Evolutionary conservation across 64 coral and sea anemone genomes (phyloP).

Genomic region (Montipora sp.): DNA sequence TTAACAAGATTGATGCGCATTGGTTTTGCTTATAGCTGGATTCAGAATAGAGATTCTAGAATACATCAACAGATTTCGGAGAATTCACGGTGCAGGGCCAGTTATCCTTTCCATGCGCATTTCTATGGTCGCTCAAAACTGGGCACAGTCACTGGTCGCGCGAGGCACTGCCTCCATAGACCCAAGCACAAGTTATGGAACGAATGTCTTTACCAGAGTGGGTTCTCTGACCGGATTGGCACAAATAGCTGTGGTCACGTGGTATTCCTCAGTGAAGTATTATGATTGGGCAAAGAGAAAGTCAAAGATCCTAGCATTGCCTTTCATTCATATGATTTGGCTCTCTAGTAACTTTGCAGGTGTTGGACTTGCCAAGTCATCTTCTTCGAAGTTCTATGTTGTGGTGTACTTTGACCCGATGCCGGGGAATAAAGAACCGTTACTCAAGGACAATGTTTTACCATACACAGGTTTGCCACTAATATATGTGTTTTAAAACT

Average conservation of each 20-base stretch:
- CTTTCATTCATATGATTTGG: conserved; percentile 82
- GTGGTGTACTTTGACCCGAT: conserved; percentile 69
- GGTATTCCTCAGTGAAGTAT: conserved; percentile 51
- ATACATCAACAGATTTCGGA: conserved; percentile 71
- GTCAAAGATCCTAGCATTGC: conserved; percentile 38
- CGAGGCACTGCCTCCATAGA: conserved; percentile 64
- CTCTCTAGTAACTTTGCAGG: conserved; percentile 56
- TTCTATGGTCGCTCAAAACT: conserved; percentile 41
- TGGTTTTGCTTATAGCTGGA: not conserved
- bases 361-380: conserved; percentile 68
- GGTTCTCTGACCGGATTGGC: conserved; percentile 57
- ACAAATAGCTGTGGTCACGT: conserved; percentile 48
- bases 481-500: not conserved
- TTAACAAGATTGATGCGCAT: not conserved
- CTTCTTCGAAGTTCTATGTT: conserved; percentile 51
- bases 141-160: conserved; percentile 59
- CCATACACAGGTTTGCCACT: conserved; percentile 69
- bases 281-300: conserved; percentile 48
- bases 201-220: conserved; percentile 45
- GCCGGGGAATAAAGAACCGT: conserved; percentile 28
- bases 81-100: conserved; percentile 73
- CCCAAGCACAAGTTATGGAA: conserved; percentile 76
- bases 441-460: conserved; percentile 53
- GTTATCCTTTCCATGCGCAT: conserved; percentile 62
- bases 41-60: conserved; percentile 55